phyloP scores from a whole-genome alignment of 2,888 invertebrate genomes.

The Synanthedon formicaeformis region DNA sequence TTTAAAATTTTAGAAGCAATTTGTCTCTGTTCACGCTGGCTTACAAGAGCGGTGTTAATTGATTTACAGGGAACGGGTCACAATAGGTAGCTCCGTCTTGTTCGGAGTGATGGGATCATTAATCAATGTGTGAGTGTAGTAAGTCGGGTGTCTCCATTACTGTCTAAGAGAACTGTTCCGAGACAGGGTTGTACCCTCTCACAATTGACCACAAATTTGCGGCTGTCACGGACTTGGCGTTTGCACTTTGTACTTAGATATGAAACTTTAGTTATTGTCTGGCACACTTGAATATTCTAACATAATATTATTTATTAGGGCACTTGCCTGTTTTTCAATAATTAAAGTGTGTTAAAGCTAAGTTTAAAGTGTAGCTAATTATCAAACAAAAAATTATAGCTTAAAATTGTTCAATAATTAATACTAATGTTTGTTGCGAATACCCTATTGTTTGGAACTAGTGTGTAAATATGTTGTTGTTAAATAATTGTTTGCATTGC shows the following conservation, averaged over 20 bases:
- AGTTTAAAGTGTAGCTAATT: too few species aligned
- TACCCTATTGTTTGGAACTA: too few species aligned
- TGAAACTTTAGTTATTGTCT: not conserved
- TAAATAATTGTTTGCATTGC: too few species aligned
- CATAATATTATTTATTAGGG: too few species aligned
- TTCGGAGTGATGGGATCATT: not conserved
- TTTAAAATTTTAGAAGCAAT: slow-evolving; percentile 27
- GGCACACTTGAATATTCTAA: not conserved
- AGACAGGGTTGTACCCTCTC: not conserved
- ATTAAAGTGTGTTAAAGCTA: too few species aligned
- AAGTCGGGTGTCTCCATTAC: slow-evolving; percentile 4
- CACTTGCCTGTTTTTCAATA: too few species aligned
- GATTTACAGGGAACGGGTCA: not conserved
- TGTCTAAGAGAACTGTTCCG: not conserved
- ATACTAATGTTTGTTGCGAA: too few species aligned
- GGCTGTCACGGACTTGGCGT: slow-evolving; percentile 1
- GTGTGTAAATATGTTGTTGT: too few species aligned
- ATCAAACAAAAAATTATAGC: too few species aligned
- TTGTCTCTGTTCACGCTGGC: not conserved
- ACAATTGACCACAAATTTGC: slow-evolving; percentile 6
- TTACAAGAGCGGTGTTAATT: not conserved
- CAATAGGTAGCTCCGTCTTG: not conserved
- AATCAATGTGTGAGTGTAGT: not conserved
- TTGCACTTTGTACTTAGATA: slow-evolving; percentile 3
- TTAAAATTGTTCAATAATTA: too few species aligned